phyloP scores from a whole-genome alignment of 2,888 invertebrate genomes.

The Lycaena phlaeas region DNA sequence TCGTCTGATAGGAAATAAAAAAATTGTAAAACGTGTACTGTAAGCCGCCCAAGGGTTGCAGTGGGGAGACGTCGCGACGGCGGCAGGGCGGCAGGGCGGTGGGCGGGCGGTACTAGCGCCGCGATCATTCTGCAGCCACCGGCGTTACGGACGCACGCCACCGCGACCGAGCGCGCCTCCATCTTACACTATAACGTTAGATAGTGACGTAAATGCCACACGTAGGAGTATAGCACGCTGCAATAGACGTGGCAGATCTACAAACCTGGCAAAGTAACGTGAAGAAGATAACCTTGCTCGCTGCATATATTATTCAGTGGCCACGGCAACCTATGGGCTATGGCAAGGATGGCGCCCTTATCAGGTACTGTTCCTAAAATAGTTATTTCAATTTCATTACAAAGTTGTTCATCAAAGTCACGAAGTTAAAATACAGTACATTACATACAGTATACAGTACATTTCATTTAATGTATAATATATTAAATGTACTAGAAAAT shows the following conservation, averaged over 20 bases:
- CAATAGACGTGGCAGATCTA: constrained; percentile 33
- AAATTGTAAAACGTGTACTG: constrained; percentile 10
- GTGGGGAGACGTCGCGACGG: no score
- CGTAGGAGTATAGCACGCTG: constrained; percentile 53
- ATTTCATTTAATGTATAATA: no score
- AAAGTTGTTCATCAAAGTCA: no score
- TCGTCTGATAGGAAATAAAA: no score
- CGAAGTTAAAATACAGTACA: no score
- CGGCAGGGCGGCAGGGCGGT: constrained; percentile 32
- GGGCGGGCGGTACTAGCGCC: constrained; percentile 33
- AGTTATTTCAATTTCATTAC: constrained; percentile 11
- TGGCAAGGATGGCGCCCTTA: constrained; percentile 63
- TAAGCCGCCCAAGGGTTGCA: constrained; percentile 39
- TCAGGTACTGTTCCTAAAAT: constrained; percentile 48
- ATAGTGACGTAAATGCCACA: constrained; percentile 54
- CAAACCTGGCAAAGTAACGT: constrained; percentile 23
- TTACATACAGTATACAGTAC: no score
- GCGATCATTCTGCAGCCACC: constrained; percentile 58
- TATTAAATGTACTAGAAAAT: no score
- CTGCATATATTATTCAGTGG: constrained; percentile 67
- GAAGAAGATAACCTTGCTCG: constrained; percentile 49
- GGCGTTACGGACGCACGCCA: constrained; percentile 54
- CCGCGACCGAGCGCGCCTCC: constrained; percentile 26
- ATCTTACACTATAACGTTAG: constrained; percentile 27
- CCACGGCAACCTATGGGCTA: constrained; percentile 50